Base-by-base conservation (phyloP, 2,888 invertebrate genomes). In the Nomada goodeniana region DNA sequence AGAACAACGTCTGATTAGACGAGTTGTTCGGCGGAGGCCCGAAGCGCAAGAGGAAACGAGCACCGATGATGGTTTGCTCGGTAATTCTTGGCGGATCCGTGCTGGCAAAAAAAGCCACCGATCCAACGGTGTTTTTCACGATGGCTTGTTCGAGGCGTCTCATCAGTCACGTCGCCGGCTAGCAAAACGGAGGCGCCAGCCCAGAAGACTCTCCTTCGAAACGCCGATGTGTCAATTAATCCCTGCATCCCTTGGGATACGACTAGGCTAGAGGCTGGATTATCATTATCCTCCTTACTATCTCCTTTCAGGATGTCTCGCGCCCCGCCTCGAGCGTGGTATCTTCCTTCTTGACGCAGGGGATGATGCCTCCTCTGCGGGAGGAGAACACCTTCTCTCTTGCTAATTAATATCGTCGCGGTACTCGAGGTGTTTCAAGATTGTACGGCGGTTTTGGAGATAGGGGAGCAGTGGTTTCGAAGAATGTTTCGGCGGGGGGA, bases 211-310 rank as follows among this genome's bases (percentile, higher is more conserved):
- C 86, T 87, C 86, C 88, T 83, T 91, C 88, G 86, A 86, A 90
- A 91, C 92, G 91, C 91, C 93, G 91, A 93, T 93, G 93, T 93
- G 93, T 93, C 93, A 93, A 93, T 93, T 93, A 93, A 93, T 93
- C 91, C 92, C 87, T 87, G 88, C 89, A 89, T 91, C 92, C 91
- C 91, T 61, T 65, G 91, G 90, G 92, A 90, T 82, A 74, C 70
- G 78, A 76, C 85, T 82, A 85, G 83, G 72, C 86, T 82, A 82
- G 89, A 81, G 73, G 85, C 85, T 73, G 86, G 86, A 87, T 87
- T 88, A 88, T 88, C 86, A 83, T 87, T 86, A 80, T 86, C 88
- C 86, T 63, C 85, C 65, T 67, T 65, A 64, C 76, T 78, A 84
- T 86, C 86, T 76, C 67, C 74, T 71, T 59, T 55, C 65, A 18